Evolutionary conservation across 2,797 vertebrate species (phyloP).

Genomic region (Cryptoprocta ferox): DNA sequence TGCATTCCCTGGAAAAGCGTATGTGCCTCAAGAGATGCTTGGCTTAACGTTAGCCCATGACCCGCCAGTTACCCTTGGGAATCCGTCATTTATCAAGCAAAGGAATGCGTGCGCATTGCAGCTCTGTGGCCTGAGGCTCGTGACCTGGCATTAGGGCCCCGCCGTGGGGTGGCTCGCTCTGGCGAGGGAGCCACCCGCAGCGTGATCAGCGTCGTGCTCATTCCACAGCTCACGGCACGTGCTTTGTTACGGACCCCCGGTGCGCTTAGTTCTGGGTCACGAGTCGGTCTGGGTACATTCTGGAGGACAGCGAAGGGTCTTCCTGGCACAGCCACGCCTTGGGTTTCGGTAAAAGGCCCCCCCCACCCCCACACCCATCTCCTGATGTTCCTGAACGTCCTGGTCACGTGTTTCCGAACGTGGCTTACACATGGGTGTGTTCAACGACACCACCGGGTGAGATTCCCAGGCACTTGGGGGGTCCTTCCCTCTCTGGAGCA

Average conservation of each 20-base stretch:
- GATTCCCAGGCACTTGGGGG: rapidly evolving
- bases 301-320: not conserved
- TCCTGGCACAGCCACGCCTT: not conserved
- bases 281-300: not conserved
- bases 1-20: not conserved
- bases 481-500: not conserved
- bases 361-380: too few relatives aligned
- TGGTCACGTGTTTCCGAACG: not conserved
- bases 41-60: not conserved
- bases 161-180: rapidly evolving
- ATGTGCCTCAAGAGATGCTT: not conserved
- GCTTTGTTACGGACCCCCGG: not conserved
- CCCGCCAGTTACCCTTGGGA: not conserved
- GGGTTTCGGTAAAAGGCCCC: not conserved
- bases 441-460: not conserved
- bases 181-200: not conserved
- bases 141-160: rapidly evolving
- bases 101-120: not conserved
- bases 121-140: not conserved
- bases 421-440: not conserved
- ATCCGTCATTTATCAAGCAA: not conserved
- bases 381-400: not conserved
- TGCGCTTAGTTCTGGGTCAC: not conserved
- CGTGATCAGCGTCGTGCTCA: not conserved
- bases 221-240: not conserved